phyloP scores from a whole-genome alignment of 2,113 vertebrate genomes.

The Polyodon spathula region DNA sequence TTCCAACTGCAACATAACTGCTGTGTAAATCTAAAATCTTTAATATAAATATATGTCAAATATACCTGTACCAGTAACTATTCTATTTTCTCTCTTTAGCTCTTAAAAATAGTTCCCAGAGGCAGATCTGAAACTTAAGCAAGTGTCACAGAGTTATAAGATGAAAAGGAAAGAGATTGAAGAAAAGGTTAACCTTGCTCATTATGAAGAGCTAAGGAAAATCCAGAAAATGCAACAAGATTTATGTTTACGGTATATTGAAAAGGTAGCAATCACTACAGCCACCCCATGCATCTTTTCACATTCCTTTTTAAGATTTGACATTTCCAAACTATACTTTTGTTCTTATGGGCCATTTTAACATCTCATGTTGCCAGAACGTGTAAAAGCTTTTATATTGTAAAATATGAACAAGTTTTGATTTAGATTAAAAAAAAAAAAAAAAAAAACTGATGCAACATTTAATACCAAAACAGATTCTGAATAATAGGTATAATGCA shows the following conservation, averaged over 20 bases:
- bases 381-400: too few relatives aligned
- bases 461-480: too few relatives aligned
- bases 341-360: neutral
- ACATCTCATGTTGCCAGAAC: too few relatives aligned
- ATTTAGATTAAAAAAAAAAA: too few relatives aligned
- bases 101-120: conserved; percentile 53
- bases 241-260: conserved; percentile 42
- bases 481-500: too few relatives aligned
- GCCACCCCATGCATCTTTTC: neutral
- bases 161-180: conserved; percentile 41
- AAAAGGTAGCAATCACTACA: conserved; percentile 46
- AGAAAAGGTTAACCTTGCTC: conserved; percentile 30
- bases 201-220: conserved; percentile 43
- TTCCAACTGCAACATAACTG: too few relatives aligned
- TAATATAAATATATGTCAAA: neutral
- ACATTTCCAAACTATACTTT: neutral
- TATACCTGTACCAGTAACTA: neutral
- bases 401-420: too few relatives aligned
- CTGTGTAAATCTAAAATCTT: neutral
- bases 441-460: too few relatives aligned
- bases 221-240: conserved; percentile 49
- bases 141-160: conserved; percentile 58
- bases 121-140: conserved; percentile 56
- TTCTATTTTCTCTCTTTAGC: conserved; percentile 41
- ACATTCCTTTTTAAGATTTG: neutral